Conservation (phyloP, 2,113 vertebrate genomes). For the Platysteira castanea region DNA sequence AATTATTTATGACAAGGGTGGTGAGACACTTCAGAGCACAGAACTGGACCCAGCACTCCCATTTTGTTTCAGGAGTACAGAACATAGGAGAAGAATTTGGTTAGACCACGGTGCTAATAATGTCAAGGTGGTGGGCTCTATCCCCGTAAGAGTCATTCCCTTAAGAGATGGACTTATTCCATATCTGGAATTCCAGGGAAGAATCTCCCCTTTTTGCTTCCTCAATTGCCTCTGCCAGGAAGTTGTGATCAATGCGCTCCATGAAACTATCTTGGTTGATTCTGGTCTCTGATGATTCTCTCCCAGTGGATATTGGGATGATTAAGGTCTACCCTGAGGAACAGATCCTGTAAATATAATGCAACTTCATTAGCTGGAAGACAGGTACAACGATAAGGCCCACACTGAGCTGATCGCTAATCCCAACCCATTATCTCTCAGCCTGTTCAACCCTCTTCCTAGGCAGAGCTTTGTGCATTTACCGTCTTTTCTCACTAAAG, state of each 20-base stretch:
- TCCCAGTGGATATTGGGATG: not conserved
- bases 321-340: not conserved
- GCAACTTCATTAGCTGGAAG: not conserved
- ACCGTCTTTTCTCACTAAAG: not conserved
- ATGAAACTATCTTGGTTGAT: not conserved
- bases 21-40: not conserved
- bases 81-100: not conserved
- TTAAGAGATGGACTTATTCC: not conserved
- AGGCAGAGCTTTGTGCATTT: not conserved
- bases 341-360: not conserved
- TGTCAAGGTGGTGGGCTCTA: not conserved
- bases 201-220: not conserved
- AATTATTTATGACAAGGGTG: accelerated
- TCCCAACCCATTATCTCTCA: not conserved
- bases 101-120: not conserved
- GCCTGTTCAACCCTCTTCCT: not conserved
- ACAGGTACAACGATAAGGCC: not conserved
- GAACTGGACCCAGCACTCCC: not conserved
- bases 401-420: not conserved
- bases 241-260: not conserved
- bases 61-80: not conserved
- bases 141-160: accelerated
- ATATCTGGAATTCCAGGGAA: not conserved
- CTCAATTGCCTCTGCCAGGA: not conserved
- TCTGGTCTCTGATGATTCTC: not conserved